phyloP scores from a whole-genome alignment of 2,797 vertebrate genomes.

The Sphenopsis melanotis region DNA sequence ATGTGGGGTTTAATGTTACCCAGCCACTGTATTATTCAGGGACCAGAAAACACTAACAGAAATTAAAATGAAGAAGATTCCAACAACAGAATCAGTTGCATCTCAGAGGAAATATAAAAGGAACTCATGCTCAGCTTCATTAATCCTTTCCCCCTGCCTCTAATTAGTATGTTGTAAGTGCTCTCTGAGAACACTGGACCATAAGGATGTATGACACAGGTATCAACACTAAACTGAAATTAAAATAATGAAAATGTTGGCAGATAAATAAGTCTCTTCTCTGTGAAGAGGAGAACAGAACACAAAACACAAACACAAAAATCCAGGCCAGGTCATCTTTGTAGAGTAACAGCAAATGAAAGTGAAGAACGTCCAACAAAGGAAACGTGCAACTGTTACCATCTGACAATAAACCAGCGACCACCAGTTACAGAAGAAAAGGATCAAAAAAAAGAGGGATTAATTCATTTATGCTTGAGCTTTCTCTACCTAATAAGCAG shows the following conservation, averaged over 20 bases:
- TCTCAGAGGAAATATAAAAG: not conserved
- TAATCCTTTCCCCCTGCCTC: not conserved
- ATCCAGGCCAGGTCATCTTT: not conserved
- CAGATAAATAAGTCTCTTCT: not conserved
- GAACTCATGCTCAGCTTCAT: not conserved
- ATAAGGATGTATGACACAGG: accelerated
- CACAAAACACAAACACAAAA: not conserved
- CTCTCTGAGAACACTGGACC: not conserved
- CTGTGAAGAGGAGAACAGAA: not conserved
- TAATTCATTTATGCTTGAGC: not conserved
- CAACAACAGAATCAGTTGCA: not conserved
- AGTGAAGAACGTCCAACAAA: not conserved
- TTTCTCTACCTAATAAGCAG: not conserved
- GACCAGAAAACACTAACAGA: not conserved
- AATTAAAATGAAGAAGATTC: not conserved
- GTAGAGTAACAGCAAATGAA: not conserved
- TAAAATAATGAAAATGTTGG: not conserved
- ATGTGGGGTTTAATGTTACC: not conserved
- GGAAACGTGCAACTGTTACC: not conserved
- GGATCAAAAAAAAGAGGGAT: not conserved
- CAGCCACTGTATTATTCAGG: not conserved
- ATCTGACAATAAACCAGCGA: not conserved
- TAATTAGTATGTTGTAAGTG: not conserved
- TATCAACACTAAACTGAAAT: not conserved
- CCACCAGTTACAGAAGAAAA: not conserved